A percentile compares a stretch with the other conserved stretches of the same genome.
These are phyloP conservation scores for Eulemur albifrons DNA, from an alignment of 2,797 vertebrate species.

Conservation along the genomic window DNA sequence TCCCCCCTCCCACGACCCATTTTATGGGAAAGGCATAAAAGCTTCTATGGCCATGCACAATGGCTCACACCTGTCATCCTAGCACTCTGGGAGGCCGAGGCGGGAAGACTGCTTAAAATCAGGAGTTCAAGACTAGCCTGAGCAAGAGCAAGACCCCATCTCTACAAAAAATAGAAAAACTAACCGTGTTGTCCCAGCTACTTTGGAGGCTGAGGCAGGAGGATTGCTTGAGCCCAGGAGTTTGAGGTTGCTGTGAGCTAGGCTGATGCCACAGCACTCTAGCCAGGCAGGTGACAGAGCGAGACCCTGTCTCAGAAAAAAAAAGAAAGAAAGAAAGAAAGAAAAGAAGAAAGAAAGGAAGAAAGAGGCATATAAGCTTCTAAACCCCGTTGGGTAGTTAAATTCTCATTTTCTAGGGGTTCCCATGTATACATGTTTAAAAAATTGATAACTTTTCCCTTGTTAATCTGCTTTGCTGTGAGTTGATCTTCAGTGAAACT, in stretches of 20 bases:
- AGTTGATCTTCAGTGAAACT: neutral
- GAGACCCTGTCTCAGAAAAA: neutral
- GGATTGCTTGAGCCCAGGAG: neutral
- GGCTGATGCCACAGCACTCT: neutral
- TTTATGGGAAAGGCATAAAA: neutral
- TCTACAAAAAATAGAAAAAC: neutral
- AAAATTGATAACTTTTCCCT: neutral
- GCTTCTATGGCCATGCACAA: too few relatives aligned
- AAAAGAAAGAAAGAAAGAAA: neutral
- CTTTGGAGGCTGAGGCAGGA: neutral
- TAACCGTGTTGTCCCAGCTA: neutral
- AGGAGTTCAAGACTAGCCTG: neutral
- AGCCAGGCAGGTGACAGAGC: too few relatives aligned
- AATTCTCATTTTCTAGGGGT: neutral
- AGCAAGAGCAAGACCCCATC: neutral
- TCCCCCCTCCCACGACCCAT: too few relatives aligned
- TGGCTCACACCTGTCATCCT: neutral
- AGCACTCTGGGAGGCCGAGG: neutral
- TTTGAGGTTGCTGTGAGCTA: neutral
- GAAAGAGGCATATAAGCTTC: neutral
- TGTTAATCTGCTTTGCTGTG: neutral
- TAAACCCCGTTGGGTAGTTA: neutral
- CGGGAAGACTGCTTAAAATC: neutral
- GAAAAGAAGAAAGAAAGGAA: too few relatives aligned
- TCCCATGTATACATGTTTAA: neutral